Conservation (phyloP, 1,140 invertebrate genomes). For the Drosophila elegans region DNA sequence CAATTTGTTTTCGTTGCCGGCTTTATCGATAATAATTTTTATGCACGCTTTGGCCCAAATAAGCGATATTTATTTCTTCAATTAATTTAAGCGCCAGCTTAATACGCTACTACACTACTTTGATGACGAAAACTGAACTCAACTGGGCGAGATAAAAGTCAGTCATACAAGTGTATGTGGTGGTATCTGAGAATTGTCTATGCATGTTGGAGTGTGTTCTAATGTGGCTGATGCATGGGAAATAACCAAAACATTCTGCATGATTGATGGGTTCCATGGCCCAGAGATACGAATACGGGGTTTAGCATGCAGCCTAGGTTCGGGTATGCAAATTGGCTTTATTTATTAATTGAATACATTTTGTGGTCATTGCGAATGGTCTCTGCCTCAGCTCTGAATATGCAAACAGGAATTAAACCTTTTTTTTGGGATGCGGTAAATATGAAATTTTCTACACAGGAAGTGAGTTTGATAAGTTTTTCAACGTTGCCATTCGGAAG, state of each 20-base stretch:
- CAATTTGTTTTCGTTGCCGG: constrained; percentile 11
- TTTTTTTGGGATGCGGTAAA: constrained; percentile 13
- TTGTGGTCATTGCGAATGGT: constrained; percentile 36
- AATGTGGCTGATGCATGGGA: constrained; percentile 45
- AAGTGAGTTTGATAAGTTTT: constrained; percentile 44
- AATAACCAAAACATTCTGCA: constrained; percentile 45
- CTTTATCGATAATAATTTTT: constrained; percentile 58
- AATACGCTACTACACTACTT: constrained; percentile 22
- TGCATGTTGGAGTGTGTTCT: constrained; percentile 14
- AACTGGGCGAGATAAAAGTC: constrained; percentile 12
- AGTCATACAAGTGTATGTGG: neutral
- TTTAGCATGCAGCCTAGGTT: constrained; percentile 21
- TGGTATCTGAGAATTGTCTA: constrained; percentile 29
- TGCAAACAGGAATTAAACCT: constrained; percentile 37
- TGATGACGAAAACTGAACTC: neutral
- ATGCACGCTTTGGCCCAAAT: constrained; percentile 34
- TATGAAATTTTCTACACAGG: constrained; percentile 34
- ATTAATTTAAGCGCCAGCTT: constrained; percentile 59
- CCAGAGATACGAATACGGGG: neutral
- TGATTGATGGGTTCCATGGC: constrained; percentile 57
- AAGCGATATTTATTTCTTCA: constrained; percentile 43
- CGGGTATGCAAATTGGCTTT: constrained; percentile 56
- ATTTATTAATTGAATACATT: constrained; percentile 60
- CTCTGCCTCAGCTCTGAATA: constrained; percentile 6
- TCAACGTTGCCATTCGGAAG: constrained; percentile 1